Base-by-base conservation (phyloP, 2,888 invertebrate species). In the Leptopterna dolabrata region DNA sequence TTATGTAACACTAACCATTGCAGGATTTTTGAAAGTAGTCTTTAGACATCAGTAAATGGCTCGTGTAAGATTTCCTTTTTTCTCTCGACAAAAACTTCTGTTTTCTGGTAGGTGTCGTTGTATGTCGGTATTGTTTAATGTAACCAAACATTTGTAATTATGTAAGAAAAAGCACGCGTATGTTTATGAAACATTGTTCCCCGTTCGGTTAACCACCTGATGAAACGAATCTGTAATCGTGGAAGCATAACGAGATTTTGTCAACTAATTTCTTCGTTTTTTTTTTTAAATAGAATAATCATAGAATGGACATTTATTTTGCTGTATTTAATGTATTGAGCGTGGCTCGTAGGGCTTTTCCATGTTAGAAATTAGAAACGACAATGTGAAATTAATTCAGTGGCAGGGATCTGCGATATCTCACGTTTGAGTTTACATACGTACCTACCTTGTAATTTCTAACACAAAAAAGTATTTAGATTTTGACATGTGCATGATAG, bases 1-100 rank as follows among this genome's bases (percentile, higher is more conserved):
- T 78, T 78, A 78, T 78, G 45, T 78, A 45, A 78, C 19, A 78
- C 78, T 78, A 78, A 78, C 78, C 36, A 24, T 78, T 78, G 78
- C 78, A 19, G 45, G 78, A 78, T 78, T 78, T 13, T 2, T 78
- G 45, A 45, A 24, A 45, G 45, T 78, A 78, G 78, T 45, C 41
- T 78, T 41, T 78, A 78, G 78, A 78, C 19, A 78, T 45, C 45
- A 7, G 45, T 78, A 24, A 78, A 78, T 78, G 78, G 78, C 78
- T 78, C 78, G 78, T 78, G 78, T 78, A 78, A 78, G 78, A 78
- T 78, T 45, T 29, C 63, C 63, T 6, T 27, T 63, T 36, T 36
- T 36, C 24, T 27, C 19, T 24, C 19, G 24, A 63, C 63, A 63
- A 24, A 27, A 19, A 24, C 0, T 51, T 51, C 9, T 24, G 24